Evolutionary conservation across 2,888 invertebrate genomes (phyloP).

Genomic region (Mesorhabditis spiculigera): DNA sequence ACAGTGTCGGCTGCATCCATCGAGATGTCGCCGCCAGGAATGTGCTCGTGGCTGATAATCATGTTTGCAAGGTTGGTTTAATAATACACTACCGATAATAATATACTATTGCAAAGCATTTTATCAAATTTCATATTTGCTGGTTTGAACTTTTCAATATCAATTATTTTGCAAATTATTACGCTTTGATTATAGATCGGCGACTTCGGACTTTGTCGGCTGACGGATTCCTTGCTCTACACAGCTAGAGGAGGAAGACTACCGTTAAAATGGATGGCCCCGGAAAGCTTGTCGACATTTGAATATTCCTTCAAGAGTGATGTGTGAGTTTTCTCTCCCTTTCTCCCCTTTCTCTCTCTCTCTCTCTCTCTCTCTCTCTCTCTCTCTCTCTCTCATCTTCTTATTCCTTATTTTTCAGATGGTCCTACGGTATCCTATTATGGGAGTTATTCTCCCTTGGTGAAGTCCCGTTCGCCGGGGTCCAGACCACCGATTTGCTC

Average conservation of each 20-base stretch:
- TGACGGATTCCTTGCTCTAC: slow-evolving; percentile 46
- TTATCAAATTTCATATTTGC: no score
- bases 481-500: slow-evolving; percentile 43
- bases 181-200: slow-evolving; percentile 34
- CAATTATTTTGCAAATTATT: background rate
- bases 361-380: no score
- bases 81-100: no score
- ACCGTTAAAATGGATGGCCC: slow-evolving; percentile 52
- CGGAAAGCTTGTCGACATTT: slow-evolving; percentile 38
- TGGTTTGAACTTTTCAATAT: no score
- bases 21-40: slow-evolving; percentile 51
- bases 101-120: no score
- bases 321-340: slow-evolving; percentile 46
- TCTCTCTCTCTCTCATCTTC: no score
- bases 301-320: slow-evolving; percentile 50
- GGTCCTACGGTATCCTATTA: slow-evolving; percentile 48
- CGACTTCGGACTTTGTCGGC: slow-evolving; percentile 50
- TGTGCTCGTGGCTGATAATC: slow-evolving; percentile 38
- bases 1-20: slow-evolving; percentile 49
- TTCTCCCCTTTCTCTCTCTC: no score
- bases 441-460: slow-evolving; percentile 51
- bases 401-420: no score
- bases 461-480: slow-evolving; percentile 43
- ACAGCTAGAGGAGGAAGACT: slow-evolving; percentile 48
- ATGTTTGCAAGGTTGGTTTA: slow-evolving; percentile 34